Percentiles rank a stretch among this genome's conserved stretches.
These are phyloP conservation scores for Torymus tubicola DNA, from an alignment of 2,888 invertebrate species.

Conservation along the genomic window DNA sequence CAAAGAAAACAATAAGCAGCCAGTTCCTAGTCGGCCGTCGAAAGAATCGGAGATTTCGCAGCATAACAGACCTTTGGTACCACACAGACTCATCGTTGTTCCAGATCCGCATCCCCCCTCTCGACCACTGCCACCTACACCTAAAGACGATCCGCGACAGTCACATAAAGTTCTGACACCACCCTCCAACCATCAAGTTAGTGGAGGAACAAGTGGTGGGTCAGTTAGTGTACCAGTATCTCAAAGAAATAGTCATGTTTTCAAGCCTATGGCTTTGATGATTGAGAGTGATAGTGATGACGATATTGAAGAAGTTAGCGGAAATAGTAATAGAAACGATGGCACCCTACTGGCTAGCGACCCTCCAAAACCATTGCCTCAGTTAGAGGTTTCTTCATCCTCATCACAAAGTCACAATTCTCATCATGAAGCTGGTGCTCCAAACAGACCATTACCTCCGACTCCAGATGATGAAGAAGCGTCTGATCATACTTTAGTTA, in stretches of 20 bases:
- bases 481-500: slow-evolving; percentile 92
- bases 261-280: slow-evolving; percentile 88
- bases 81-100: slow-evolving; percentile 93
- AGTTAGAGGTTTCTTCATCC: slow-evolving; percentile 73
- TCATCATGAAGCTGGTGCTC: slow-evolving; percentile 82
- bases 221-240: slow-evolving; percentile 79
- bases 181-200: slow-evolving; percentile 75
- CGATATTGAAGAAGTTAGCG: slow-evolving; percentile 90
- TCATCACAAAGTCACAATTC: slow-evolving; percentile 73
- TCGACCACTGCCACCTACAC: slow-evolving; percentile 91
- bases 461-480: slow-evolving; percentile 95
- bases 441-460: slow-evolving; percentile 94
- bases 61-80: slow-evolving; percentile 91
- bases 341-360: slow-evolving; percentile 97
- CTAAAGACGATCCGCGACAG: slow-evolving; percentile 80
- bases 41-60: slow-evolving; percentile 81
- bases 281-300: slow-evolving; percentile 82
- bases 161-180: slow-evolving; percentile 74
- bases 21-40: slow-evolving; percentile 41
- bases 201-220: slow-evolving; percentile 64
- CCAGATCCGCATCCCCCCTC: slow-evolving; percentile 91
- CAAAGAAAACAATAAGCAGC: slow-evolving; percentile 68
- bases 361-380: slow-evolving; percentile 94
- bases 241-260: slow-evolving; percentile 90
- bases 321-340: slow-evolving; percentile 92